Evolutionary conservation across 2,888 invertebrate species (phyloP).

Genomic region (Hemaris fuciformis): DNA sequence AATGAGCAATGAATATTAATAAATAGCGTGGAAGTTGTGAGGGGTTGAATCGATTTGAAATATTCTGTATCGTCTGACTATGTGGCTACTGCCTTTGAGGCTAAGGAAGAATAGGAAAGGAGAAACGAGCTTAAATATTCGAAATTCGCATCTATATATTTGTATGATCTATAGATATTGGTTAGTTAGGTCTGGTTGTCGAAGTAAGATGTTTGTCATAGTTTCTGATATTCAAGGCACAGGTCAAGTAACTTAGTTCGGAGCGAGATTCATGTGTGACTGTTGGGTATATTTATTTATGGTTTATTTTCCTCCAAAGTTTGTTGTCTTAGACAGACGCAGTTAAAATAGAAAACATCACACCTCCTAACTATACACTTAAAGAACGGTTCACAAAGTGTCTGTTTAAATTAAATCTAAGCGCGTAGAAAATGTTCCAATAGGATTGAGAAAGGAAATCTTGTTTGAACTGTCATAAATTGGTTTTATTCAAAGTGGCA

Average conservation of each 20-base stretch:
- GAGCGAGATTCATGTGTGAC: no score
- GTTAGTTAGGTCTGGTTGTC: no score
- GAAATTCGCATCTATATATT: no score
- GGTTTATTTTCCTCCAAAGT: neutral
- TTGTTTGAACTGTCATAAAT: neutral
- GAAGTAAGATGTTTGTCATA: no score
- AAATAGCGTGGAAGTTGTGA: conserved; percentile 49
- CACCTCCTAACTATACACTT: no score
- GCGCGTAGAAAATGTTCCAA: neutral
- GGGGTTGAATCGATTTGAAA: conserved; percentile 31
- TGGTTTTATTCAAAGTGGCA: conserved; percentile 3
- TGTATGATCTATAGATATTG: no score
- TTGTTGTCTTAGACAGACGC: neutral
- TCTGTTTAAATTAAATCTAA: neutral
- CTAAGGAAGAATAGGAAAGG: no score
- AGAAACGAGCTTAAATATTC: no score
- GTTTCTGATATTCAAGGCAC: no score
- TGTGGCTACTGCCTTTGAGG: neutral
- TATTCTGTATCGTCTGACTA: conserved; percentile 24
- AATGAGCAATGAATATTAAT: conserved; percentile 75
- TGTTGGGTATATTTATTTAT: neutral
- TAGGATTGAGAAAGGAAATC: neutral
- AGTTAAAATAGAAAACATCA: no score
- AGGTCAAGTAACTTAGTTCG: no score
- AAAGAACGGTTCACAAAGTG: neutral